Conservation (phyloP, 1,140 invertebrate genomes). For the Battus philenor region DNA sequence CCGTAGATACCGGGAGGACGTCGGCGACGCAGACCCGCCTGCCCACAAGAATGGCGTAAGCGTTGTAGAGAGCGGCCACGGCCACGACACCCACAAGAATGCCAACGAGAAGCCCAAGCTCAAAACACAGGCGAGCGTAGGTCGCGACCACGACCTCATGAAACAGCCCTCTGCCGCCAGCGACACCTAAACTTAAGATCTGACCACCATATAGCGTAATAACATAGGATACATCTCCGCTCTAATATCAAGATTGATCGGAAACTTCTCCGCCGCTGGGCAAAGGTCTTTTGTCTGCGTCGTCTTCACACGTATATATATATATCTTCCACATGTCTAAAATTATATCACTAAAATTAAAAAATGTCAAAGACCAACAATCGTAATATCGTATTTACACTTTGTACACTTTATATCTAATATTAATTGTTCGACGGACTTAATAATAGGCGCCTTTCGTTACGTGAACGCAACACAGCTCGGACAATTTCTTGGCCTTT, state of each 20-base stretch:
- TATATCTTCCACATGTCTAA: too few species aligned
- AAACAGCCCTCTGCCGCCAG: slow-evolving; percentile 57
- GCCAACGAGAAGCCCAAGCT: slow-evolving; percentile 42
- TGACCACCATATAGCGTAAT: slow-evolving; percentile 17
- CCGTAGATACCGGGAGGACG: slow-evolving; percentile 44
- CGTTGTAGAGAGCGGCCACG: slow-evolving; percentile 43
- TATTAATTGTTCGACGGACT: too few species aligned
- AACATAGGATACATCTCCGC: background rate
- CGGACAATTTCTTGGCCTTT: background rate
- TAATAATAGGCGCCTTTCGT: too few species aligned
- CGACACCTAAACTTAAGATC: slow-evolving; percentile 47
- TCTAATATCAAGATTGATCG: background rate
- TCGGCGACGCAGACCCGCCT: slow-evolving; percentile 32
- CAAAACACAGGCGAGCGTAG: slow-evolving; percentile 54
- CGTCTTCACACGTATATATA: background rate
- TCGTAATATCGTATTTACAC: too few species aligned
- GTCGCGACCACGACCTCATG: slow-evolving; percentile 46
- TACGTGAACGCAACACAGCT: background rate
- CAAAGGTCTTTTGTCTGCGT: background rate
- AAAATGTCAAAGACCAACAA: too few species aligned
- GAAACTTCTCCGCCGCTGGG: slow-evolving; percentile 1
- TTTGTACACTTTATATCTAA: too few species aligned
- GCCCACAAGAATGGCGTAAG: slow-evolving; percentile 48
- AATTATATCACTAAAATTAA: too few species aligned
- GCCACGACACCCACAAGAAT: slow-evolving; percentile 16